phyloP scores from a whole-genome alignment of 2,888 invertebrate species.

The Drosophila nr. perissopoda region DNA sequence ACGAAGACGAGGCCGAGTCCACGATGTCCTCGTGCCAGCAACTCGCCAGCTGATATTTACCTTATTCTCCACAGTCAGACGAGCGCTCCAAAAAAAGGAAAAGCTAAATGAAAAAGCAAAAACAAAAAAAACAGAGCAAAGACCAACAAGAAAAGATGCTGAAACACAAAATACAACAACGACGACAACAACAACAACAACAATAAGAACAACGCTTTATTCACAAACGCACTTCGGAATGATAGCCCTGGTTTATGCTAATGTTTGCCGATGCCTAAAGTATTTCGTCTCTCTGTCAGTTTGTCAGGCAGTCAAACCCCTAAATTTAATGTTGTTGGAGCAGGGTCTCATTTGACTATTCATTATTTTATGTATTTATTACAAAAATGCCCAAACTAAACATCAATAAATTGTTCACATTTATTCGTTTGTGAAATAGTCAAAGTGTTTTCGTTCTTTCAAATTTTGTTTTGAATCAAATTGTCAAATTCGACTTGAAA shows the following conservation, averaged over 20 bases:
- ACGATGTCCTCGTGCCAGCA: constrained; percentile 56
- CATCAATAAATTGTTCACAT: background rate
- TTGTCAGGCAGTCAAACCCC: constrained; percentile 5
- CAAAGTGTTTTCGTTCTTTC: too few relatives aligned
- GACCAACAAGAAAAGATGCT: constrained; percentile 16
- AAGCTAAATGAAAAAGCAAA: constrained; percentile 11
- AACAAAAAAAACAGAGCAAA: constrained; percentile 14
- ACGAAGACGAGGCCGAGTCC: constrained; percentile 51
- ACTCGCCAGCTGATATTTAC: constrained; percentile 74
- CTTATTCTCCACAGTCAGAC: constrained; percentile 55
- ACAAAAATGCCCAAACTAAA: background rate
- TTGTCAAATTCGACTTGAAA: background rate
- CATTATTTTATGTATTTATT: background rate
- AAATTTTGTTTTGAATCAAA: background rate
- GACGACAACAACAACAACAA: constrained; percentile 33
- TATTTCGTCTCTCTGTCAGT: constrained; percentile 25
- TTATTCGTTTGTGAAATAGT: background rate
- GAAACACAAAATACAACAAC: constrained; percentile 67
- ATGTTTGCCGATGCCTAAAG: constrained; percentile 64
- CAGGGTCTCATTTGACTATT: background rate
- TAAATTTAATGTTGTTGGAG: background rate
- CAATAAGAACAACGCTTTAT: constrained; percentile 32
- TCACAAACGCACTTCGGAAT: constrained; percentile 70
- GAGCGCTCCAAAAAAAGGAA: constrained; percentile 18
- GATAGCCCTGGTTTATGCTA: constrained; percentile 79